phyloP scores from a whole-genome alignment of 2,797 vertebrate genomes.

The Hydrophis major region DNA sequence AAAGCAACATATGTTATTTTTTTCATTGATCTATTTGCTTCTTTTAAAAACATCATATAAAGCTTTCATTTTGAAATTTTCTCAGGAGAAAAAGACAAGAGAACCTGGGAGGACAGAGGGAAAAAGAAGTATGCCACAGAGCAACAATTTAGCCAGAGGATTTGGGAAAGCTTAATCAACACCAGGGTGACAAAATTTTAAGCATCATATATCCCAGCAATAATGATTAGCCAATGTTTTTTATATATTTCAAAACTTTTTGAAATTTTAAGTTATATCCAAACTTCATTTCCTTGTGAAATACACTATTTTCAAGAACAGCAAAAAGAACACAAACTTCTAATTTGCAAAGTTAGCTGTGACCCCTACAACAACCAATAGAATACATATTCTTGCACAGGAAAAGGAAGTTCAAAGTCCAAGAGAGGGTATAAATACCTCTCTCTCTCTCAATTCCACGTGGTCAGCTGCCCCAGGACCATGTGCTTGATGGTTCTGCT shows the following conservation, averaged over 20 bases:
- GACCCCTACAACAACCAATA: too few species aligned
- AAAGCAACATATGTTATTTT: background rate
- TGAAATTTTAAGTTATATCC: background rate
- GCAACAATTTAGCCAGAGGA: background rate
- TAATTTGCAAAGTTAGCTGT: background rate
- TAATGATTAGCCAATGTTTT: background rate
- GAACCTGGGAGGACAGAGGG: background rate
- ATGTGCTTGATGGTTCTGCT: too few species aligned
- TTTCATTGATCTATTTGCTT: background rate
- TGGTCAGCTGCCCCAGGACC: too few species aligned
- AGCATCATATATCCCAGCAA: background rate
- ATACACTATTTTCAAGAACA: background rate
- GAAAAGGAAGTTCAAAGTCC: too few species aligned
- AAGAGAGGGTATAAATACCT: too few species aligned
- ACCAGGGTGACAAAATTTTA: background rate
- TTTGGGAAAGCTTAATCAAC: background rate
- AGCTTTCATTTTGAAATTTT: background rate
- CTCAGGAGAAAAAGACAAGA: background rate
- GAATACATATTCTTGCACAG: too few species aligned
- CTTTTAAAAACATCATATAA: background rate
- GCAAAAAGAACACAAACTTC: background rate
- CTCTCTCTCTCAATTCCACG: too few species aligned
- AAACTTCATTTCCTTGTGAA: background rate
- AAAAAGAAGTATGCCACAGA: background rate
- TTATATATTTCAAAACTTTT: background rate